Evolutionary conservation across 2,797 vertebrate genomes (phyloP).

Genomic region (Caiman crocodilus): DNA sequence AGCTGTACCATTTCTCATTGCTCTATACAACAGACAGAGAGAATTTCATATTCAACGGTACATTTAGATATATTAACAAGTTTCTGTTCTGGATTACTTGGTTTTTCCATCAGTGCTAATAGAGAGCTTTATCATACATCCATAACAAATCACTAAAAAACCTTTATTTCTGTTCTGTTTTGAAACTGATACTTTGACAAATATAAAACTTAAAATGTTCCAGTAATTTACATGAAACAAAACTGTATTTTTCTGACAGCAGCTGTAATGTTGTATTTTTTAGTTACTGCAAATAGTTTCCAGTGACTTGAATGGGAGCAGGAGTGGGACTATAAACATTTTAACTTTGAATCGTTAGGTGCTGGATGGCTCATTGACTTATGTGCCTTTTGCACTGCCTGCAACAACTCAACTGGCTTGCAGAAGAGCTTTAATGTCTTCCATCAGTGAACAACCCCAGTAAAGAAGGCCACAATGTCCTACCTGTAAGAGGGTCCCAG

Average conservation of each 20-base stretch:
- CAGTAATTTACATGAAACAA: background rate
- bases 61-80: background rate
- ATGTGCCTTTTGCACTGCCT: background rate
- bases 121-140: background rate
- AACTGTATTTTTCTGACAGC: background rate
- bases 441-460: background rate
- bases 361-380: background rate
- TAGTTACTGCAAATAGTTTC: background rate
- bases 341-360: background rate
- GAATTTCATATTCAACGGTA: background rate
- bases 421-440: background rate
- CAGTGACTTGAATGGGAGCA: background rate
- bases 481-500: background rate
- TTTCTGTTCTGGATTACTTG: background rate
- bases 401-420: background rate
- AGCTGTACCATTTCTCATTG: background rate
- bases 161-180: background rate
- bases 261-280: background rate
- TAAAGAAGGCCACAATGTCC: background rate
- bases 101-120: background rate
- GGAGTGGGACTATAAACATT: background rate
- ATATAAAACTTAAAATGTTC: background rate
- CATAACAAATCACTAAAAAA: background rate
- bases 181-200: fast-evolving
- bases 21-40: background rate